Percentiles rank a stretch among this genome's conserved stretches.
These are phyloP conservation scores for Pseudochaenichthys georgianus DNA, from an alignment of 2,797 vertebrate genomes.

Conservation along the genomic window DNA sequence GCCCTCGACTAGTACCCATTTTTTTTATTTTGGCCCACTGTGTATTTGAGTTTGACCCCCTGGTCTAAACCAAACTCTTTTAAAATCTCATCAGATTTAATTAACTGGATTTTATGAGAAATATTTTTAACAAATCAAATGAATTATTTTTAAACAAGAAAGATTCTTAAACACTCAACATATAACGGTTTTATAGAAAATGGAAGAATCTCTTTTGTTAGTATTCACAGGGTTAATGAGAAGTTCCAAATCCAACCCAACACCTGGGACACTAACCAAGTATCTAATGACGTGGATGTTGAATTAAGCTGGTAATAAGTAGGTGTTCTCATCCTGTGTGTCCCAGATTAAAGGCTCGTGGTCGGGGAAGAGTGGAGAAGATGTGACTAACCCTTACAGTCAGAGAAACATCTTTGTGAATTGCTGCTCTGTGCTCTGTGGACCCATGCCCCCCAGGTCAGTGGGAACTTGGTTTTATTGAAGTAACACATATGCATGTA, in stretches of 20 bases:
- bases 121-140: too few species aligned
- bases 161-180: too few species aligned
- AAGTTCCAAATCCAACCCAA: neutral
- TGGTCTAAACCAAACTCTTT: too few species aligned
- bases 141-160: too few species aligned
- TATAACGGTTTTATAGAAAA: too few species aligned
- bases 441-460: slow-evolving; percentile 95
- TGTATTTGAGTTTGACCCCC: too few species aligned
- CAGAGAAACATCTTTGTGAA: slow-evolving; percentile 92
- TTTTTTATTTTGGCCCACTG: too few species aligned
- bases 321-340: neutral
- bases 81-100: too few species aligned
- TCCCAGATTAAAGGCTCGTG: slow-evolving; percentile 96
- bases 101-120: too few species aligned
- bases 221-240: neutral
- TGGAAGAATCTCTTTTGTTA: too few species aligned
- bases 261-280: neutral
- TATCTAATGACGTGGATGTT: neutral
- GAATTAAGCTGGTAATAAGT: neutral
- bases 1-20: too few species aligned
- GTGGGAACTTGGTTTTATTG: neutral
- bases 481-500: neutral
- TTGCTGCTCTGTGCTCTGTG: slow-evolving; percentile 94
- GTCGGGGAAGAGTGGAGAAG: slow-evolving; percentile 92
- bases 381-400: slow-evolving; percentile 93